phyloP scores from a whole-genome alignment of 2,888 invertebrate species.

The Acrobasis suavella region DNA sequence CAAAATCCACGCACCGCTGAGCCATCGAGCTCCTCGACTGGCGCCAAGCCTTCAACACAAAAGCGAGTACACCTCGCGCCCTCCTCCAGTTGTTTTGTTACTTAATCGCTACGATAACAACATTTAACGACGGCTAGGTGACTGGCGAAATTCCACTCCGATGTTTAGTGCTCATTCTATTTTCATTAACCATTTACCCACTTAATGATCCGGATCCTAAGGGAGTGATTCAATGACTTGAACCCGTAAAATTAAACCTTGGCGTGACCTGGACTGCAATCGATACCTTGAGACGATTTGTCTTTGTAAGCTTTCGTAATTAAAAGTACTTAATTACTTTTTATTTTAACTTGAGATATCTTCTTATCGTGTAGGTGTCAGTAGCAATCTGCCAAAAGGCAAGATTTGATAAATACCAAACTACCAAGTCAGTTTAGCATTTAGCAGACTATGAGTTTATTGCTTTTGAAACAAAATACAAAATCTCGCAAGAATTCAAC shows the following conservation, averaged over 20 bases:
- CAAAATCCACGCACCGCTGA: no score
- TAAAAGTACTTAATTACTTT: not conserved
- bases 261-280: conserved; percentile 68
- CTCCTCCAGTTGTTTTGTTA: conserved; percentile 77
- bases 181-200: conserved; percentile 82
- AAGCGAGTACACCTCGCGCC: conserved; percentile 42
- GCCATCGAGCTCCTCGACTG: not conserved
- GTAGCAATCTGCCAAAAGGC: no score
- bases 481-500: no score
- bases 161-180: conserved; percentile 83
- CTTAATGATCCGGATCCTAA: conserved; percentile 80
- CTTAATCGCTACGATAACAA: conserved; percentile 82
- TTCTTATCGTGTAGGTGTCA: no score
- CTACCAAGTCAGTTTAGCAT: no score
- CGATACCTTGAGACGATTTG: conserved; percentile 50
- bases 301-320: conserved; percentile 32
- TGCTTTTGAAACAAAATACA: no score
- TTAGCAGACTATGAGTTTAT: no score
- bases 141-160: conserved; percentile 81
- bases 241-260: conserved; percentile 76
- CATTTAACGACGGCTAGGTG: conserved; percentile 82
- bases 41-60: conserved; percentile 2
- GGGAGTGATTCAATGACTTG: conserved; percentile 77
- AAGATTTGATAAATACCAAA: no score
- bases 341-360: no score